Evolutionary conservation across 2,888 invertebrate species (phyloP).

Genomic region (Acronicta aceris): DNA sequence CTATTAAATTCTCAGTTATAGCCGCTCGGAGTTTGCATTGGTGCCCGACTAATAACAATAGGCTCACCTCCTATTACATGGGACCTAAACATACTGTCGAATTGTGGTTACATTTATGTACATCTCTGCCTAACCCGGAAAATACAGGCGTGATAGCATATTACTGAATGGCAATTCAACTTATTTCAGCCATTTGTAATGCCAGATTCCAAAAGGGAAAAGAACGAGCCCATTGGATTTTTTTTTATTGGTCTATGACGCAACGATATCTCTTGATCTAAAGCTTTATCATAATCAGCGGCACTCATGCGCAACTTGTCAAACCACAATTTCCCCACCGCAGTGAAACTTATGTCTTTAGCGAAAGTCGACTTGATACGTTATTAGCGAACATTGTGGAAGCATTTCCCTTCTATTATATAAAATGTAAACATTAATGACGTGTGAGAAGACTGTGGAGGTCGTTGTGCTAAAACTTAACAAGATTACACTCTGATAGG

Average conservation of each 20-base stretch:
- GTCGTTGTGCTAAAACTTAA: conserved; percentile 37
- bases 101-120: no score
- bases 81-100: no score
- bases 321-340: conserved; percentile 56
- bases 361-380: conserved; percentile 78
- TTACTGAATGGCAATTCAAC: no score
- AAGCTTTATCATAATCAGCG: conserved; percentile 52
- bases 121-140: no score
- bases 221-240: conserved; percentile 7
- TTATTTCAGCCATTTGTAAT: neutral
- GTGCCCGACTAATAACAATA: no score
- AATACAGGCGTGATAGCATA: no score
- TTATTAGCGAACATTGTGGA: conserved; percentile 73
- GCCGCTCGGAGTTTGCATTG: no score
- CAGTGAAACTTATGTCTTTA: conserved; percentile 61
- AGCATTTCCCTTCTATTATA: conserved; percentile 70
- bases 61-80: no score
- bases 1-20: no score
- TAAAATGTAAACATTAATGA: conserved; percentile 32
- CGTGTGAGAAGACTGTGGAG: conserved; percentile 26
- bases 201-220: conserved; percentile 6
- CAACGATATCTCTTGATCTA: conserved; percentile 57
- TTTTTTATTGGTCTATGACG: conserved; percentile 32
- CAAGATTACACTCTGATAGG: conserved; percentile 36
- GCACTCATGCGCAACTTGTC: conserved; percentile 56